A percentile compares a stretch with the other conserved stretches of the same genome.
Conservation (phyloP, 1,140 invertebrate genomes). For the Papilio helenus region DNA sequence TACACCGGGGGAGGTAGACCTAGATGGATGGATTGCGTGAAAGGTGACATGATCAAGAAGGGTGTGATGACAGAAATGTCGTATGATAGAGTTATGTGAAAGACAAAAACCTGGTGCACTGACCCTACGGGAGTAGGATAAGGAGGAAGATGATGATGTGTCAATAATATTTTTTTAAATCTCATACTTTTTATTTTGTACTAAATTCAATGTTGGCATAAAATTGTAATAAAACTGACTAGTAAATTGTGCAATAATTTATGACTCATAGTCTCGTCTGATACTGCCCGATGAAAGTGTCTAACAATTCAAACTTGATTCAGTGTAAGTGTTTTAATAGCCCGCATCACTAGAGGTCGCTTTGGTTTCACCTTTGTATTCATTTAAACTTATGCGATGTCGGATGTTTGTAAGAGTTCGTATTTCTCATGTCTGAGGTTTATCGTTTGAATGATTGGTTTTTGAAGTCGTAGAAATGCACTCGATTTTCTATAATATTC, state of each 20-base stretch:
- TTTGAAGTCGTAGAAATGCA: conserved; percentile 32
- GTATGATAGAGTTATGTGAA: too few species aligned
- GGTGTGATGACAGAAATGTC: too few species aligned
- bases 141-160: too few species aligned
- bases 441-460: conserved; percentile 22
- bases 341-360: conserved; percentile 22
- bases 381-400: neutral
- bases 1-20: too few species aligned
- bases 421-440: conserved; percentile 24
- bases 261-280: neutral
- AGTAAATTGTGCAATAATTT: neutral
- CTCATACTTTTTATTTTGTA: too few species aligned
- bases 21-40: too few species aligned
- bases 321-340: conserved; percentile 18
- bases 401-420: neutral
- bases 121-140: too few species aligned
- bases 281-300: neutral
- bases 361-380: conserved; percentile 27
- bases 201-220: too few species aligned
- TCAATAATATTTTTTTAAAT: too few species aligned
- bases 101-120: too few species aligned
- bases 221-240: too few species aligned
- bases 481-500: neutral
- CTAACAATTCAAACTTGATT: conserved; percentile 14
- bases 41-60: too few species aligned